Conservation (phyloP, 2,113 vertebrate species). For the Serilophus lunatus region DNA sequence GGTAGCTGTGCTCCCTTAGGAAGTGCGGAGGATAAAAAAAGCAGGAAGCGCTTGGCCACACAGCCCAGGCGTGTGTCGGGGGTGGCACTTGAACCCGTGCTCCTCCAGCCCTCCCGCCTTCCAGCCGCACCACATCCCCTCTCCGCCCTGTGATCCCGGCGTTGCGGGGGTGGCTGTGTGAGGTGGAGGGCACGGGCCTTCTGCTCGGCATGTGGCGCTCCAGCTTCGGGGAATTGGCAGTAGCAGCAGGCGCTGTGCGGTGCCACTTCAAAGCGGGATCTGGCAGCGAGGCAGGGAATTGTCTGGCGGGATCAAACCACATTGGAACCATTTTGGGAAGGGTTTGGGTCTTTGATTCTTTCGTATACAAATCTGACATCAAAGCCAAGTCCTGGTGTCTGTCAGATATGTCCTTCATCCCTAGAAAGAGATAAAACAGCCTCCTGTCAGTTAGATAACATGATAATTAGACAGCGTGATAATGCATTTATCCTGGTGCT, state of each 20-base stretch:
- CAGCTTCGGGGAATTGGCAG: neutral
- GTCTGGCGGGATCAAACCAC: slow-evolving; percentile 43
- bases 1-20: fast-evolving
- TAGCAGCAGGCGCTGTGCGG: neutral
- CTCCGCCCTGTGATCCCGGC: neutral
- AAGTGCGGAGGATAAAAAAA: fast-evolving
- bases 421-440: slow-evolving; percentile 70
- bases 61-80: neutral
- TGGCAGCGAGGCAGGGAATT: slow-evolving; percentile 23
- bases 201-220: neutral
- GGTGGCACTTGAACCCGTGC: neutral
- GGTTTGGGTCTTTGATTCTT: slow-evolving; percentile 65
- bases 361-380: slow-evolving; percentile 70
- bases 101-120: neutral
- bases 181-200: neutral
- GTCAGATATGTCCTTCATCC: slow-evolving; percentile 68
- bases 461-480: slow-evolving; percentile 72
- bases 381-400: slow-evolving; percentile 68
- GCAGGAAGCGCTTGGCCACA: fast-evolving
- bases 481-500: slow-evolving; percentile 68
- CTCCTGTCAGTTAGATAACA: slow-evolving; percentile 71
- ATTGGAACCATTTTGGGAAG: slow-evolving; percentile 63
- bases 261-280: slow-evolving; percentile 70
- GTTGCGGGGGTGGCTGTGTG: neutral
- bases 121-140: slow-evolving; percentile 17